Evolutionary conservation across 2,113 vertebrate genomes (phyloP).

Genomic region (Muntiacus muntjak): DNA sequence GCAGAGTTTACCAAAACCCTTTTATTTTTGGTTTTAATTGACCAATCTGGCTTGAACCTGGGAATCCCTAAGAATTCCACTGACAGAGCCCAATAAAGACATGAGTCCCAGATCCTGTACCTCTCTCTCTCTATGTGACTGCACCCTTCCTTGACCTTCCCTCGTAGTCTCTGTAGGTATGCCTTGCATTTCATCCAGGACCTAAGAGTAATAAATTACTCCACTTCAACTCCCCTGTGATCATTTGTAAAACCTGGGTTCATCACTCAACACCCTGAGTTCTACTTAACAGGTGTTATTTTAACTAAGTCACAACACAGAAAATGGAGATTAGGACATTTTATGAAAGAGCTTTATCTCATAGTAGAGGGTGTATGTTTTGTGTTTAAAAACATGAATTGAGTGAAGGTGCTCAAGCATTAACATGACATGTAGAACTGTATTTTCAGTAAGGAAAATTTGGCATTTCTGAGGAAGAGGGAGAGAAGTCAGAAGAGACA

Average conservation of each 20-base stretch:
- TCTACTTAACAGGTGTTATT: neutral
- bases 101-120: neutral
- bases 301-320: neutral
- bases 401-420: neutral
- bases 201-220: neutral
- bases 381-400: neutral
- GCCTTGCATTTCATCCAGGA: neutral
- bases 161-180: fast-evolving
- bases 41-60: neutral
- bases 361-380: neutral
- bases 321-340: neutral
- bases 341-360: neutral
- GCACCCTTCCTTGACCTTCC: neutral
- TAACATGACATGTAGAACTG: neutral
- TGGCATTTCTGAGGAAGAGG: neutral
- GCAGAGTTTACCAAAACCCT: neutral
- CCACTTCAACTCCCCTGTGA: neutral
- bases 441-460: neutral
- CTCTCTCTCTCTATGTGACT: neutral
- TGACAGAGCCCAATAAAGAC: neutral
- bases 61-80: neutral
- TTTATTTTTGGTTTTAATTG: neutral
- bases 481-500: neutral
- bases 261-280: neutral
- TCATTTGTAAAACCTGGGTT: neutral